Percentiles rank a stretch among this genome's conserved stretches.
phyloP scores from a whole-genome alignment of 37 sponge, comb jelly and placozoan genomes.

The Hormiphora californensis region DNA sequence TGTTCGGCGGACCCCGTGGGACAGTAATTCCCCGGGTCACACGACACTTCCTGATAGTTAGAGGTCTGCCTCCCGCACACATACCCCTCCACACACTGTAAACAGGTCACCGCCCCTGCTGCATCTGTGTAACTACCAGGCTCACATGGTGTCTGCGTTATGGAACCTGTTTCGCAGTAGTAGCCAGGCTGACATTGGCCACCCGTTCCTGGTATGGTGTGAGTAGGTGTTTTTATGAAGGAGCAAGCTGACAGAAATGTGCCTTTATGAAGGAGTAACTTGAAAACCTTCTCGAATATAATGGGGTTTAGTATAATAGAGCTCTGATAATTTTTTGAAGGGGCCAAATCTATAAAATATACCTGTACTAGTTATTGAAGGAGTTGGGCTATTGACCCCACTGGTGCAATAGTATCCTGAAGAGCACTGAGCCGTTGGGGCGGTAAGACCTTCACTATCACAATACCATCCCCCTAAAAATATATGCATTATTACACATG shows the following conservation, averaged over 20 bases:
- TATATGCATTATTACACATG: neutral
- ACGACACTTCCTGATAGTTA: neutral
- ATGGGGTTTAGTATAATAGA: too few species aligned
- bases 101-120: conserved; percentile 12
- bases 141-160: neutral
- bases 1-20: neutral
- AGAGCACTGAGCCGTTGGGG: conserved; percentile 38
- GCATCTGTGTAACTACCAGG: conserved; percentile 45
- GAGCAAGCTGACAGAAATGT: neutral
- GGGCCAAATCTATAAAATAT: neutral
- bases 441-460: conserved; percentile 14
- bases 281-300: too few species aligned
- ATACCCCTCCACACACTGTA: conserved; percentile 38
- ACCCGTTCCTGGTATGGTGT: conserved; percentile 27
- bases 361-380: conserved; percentile 23
- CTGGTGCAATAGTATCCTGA: conserved; percentile 56
- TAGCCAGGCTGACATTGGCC: conserved; percentile 48
- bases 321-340: too few species aligned
- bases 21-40: conserved; percentile 47
- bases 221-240: neutral
- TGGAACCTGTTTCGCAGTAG: conserved; percentile 34
- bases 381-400: conserved; percentile 33
- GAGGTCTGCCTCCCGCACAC: neutral
- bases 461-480: conserved; percentile 45
- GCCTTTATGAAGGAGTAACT: too few species aligned